Conservation (phyloP, 64 coral and sea anemone species). For the Montipora efflorescens region DNA sequence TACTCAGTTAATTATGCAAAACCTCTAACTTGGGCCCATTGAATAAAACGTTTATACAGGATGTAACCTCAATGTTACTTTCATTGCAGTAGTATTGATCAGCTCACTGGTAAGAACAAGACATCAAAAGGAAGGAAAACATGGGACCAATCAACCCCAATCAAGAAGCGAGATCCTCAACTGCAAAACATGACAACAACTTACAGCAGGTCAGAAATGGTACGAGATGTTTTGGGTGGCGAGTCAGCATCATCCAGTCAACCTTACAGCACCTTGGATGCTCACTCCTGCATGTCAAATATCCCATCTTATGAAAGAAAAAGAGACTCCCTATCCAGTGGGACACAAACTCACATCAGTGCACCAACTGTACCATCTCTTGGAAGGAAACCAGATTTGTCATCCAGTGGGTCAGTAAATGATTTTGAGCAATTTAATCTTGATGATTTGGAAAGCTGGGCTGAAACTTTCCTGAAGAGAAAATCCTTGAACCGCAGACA, state of each 20-base stretch:
- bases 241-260: not conserved
- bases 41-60: too few species aligned
- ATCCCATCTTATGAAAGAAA: not conserved
- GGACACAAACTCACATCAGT: not conserved
- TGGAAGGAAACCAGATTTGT: conserved; percentile 2
- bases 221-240: not conserved
- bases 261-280: not conserved
- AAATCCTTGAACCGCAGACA: too few species aligned
- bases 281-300: not conserved
- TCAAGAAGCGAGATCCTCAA: not conserved
- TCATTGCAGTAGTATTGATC: not conserved
- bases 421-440: too few species aligned
- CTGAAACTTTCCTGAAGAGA: too few species aligned
- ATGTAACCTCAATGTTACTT: not conserved
- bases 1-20: too few species aligned
- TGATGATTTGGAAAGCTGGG: too few species aligned
- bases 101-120: conserved; percentile 1
- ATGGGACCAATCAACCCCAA: conserved; percentile 41
- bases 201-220: not conserved
- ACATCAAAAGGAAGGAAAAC: conserved; percentile 24
- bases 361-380: not conserved
- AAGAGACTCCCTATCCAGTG: not conserved
- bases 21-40: too few species aligned
- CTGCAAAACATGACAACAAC: not conserved
- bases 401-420: conserved; percentile 2